Percentiles rank a stretch among this genome's conserved stretches.
These are phyloP conservation scores for Microplitis mediator DNA, from an alignment of 1,140 invertebrate species.

Conservation along the genomic window DNA sequence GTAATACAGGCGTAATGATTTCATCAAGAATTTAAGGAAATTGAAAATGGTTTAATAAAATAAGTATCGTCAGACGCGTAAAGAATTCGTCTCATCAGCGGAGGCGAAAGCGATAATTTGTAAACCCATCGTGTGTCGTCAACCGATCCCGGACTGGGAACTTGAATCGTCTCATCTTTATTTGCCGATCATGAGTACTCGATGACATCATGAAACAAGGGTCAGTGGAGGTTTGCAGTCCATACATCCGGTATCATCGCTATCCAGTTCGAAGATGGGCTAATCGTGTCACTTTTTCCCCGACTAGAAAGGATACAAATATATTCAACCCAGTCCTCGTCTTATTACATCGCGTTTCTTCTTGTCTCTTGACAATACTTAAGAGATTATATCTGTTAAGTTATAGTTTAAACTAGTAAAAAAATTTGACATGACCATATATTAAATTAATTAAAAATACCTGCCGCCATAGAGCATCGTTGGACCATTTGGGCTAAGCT, in stretches of 20 bases:
- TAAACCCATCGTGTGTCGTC: slow-evolving; percentile 12
- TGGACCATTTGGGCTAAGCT: neutral
- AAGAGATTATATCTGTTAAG: slow-evolving; percentile 4
- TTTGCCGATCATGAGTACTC: neutral
- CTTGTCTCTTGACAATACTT: slow-evolving; percentile 4
- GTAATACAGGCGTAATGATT: slow-evolving; percentile 15
- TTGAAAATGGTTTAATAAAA: neutral
- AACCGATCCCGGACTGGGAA: slow-evolving; percentile 11
- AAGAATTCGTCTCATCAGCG: slow-evolving; percentile 16
- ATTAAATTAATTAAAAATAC: slow-evolving; percentile 21
- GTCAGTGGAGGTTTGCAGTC: neutral
- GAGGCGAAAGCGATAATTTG: slow-evolving; percentile 5
- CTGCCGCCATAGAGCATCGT: slow-evolving; percentile 21
- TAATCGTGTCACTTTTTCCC: neutral
- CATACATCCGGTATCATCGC: neutral
- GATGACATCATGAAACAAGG: neutral
- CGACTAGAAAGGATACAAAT: neutral
- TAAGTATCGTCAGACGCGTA: slow-evolving; percentile 6
- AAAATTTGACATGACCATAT: slow-evolving; percentile 9
- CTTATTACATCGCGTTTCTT: slow-evolving; percentile 15
- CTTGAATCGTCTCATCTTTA: slow-evolving; percentile 10
- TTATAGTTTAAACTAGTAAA: slow-evolving; percentile 17
- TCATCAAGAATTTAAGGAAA: slow-evolving; percentile 14
- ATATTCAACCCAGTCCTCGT: neutral
- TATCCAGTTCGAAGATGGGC: slow-evolving; percentile 22